Conservation (phyloP, 2,797 vertebrate species). For the Pempheris klunzingeri region DNA sequence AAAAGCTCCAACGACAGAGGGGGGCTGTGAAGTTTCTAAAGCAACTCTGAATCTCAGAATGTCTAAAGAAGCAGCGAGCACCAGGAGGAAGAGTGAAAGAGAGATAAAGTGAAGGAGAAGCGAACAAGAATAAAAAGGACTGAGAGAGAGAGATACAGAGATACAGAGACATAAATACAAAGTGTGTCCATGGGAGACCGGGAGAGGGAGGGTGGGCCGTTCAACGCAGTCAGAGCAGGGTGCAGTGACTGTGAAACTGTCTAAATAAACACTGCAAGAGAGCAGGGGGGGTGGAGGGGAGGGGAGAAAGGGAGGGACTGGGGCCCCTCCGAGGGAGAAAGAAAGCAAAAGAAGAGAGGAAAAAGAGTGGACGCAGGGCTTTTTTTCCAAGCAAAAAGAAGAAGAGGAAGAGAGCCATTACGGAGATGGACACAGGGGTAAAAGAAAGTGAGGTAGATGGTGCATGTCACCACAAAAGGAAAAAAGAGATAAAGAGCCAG, state of each 20-base stretch:
- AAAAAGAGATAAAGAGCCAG: constrained; percentile 53
- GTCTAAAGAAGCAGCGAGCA: constrained; percentile 54
- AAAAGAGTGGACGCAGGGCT: constrained; percentile 31
- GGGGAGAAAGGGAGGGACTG: constrained; percentile 27
- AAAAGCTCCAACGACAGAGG: constrained; percentile 55
- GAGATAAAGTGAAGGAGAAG: constrained; percentile 43
- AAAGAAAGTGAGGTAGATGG: constrained; percentile 45
- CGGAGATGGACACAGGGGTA: constrained; percentile 17
- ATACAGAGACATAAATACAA: constrained; percentile 50
- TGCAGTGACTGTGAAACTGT: constrained; percentile 81
- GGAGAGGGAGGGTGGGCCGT: constrained; percentile 47
- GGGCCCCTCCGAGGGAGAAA: constrained; percentile 31
- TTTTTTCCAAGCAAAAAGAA: constrained; percentile 35
- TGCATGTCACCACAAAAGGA: constrained; percentile 49
- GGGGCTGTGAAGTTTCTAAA: constrained; percentile 61
- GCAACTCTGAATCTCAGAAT: constrained; percentile 57
- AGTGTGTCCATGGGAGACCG: constrained; percentile 50
- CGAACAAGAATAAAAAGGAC: constrained; percentile 23
- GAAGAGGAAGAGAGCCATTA: constrained; percentile 30
- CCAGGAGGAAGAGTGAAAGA: constrained; percentile 49
- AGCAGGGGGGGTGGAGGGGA: constrained; percentile 40
- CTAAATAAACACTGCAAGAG: constrained; percentile 82
- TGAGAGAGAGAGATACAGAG: constrained; percentile 42
- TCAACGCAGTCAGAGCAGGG: constrained; percentile 65
- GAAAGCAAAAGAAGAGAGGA: constrained; percentile 46